A percentile compares a stretch with the other conserved stretches of the same genome.
These are phyloP conservation scores for Amaurobius ferox DNA, from an alignment of 2,888 invertebrate species.

Conservation along the genomic window DNA sequence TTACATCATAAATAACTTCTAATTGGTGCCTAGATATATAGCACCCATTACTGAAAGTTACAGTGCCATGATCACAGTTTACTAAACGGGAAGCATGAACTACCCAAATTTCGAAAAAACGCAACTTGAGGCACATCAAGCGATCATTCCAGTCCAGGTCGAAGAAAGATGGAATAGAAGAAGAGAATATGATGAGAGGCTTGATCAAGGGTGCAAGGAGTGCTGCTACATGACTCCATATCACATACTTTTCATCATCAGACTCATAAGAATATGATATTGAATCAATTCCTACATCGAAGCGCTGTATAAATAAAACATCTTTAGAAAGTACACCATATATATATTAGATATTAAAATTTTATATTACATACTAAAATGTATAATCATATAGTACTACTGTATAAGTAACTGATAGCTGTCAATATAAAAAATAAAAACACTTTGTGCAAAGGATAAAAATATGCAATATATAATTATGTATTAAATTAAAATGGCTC, in stretches of 20 bases:
- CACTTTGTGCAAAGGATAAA: too few species aligned
- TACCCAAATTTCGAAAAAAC: constrained; percentile 97
- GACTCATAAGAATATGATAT: neutral
- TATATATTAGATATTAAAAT: too few species aligned
- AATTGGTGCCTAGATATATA: constrained; percentile 89
- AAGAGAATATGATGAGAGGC: constrained; percentile 96
- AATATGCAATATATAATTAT: too few species aligned
- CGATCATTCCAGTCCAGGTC: constrained; percentile 96
- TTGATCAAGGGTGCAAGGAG: constrained; percentile 93
- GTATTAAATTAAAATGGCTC: too few species aligned
- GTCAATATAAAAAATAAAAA: too few species aligned
- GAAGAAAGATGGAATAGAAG: constrained; percentile 92
- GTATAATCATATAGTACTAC: too few species aligned
- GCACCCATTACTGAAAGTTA: constrained; percentile 94
- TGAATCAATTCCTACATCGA: neutral
- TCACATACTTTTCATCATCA: constrained; percentile 81
- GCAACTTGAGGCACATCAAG: constrained; percentile 94
- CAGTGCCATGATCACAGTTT: constrained; percentile 82
- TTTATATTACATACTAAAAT: too few species aligned
- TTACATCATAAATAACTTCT: constrained; percentile 91
- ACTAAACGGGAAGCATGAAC: constrained; percentile 89
- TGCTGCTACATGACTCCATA: constrained; percentile 93
- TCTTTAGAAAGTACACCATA: too few species aligned
- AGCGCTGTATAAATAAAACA: neutral
- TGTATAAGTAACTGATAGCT: too few species aligned